Evolutionary conservation across 2,888 invertebrate species (phyloP).

Genomic region (Thereva nobilitata): DNA sequence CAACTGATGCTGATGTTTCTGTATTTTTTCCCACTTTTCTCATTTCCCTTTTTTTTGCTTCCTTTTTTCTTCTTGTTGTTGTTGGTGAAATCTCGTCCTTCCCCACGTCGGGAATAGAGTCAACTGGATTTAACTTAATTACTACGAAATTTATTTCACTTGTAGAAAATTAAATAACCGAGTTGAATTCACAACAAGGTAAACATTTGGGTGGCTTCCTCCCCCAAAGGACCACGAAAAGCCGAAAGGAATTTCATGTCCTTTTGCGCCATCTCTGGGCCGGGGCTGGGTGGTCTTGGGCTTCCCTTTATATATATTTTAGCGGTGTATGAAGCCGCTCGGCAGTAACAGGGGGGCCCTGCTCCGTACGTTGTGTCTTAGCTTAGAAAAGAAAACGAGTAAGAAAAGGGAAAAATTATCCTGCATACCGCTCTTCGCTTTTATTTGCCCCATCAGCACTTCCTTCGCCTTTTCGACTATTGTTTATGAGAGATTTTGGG

Average conservation of each 20-base stretch:
- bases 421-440: conserved; percentile 16
- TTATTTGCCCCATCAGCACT: conserved; percentile 26
- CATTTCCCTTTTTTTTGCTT: too few species aligned
- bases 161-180: conserved; percentile 41
- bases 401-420: conserved; percentile 13
- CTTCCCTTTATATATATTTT: too few species aligned
- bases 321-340: background rate
- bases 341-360: background rate
- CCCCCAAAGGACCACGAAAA: conserved; percentile 15
- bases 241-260: conserved; percentile 20
- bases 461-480: too few species aligned
- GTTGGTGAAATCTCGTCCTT: background rate
- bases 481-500: too few species aligned
- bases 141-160: conserved; percentile 41
- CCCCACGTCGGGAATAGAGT: conserved; percentile 33
- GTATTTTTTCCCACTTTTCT: too few species aligned
- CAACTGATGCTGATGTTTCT: too few species aligned
- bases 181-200: conserved; percentile 39
- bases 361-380: conserved; percentile 11
- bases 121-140: conserved; percentile 42
- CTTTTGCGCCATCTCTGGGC: conserved; percentile 3
- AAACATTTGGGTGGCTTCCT: conserved; percentile 31
- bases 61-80: too few species aligned
- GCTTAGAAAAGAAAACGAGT: conserved; percentile 15
- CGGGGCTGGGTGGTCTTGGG: too few species aligned